A percentile compares a stretch with the other conserved stretches of the same genome.
phyloP scores from a whole-genome alignment of 2,888 invertebrate genomes.

The Lamellibrachia columna region DNA sequence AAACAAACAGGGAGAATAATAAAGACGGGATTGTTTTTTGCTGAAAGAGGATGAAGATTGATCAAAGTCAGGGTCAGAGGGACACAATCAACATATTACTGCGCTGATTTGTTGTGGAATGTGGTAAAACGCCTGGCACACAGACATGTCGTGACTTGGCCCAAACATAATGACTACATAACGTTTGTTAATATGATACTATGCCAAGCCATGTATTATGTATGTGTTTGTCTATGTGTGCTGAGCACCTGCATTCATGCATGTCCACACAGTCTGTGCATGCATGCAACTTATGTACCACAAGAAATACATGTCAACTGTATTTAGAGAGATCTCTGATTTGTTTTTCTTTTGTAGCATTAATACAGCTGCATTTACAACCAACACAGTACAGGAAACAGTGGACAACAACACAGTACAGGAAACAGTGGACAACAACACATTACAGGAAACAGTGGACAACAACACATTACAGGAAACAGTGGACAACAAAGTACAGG shows the following conservation, averaged over 20 bases:
- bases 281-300: neutral
- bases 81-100: neutral
- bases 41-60: neutral
- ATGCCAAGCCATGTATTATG: neutral
- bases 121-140: neutral
- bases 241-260: neutral
- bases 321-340: neutral
- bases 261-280: neutral
- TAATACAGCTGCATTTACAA: neutral
- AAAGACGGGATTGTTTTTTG: neutral
- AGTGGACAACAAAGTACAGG: too few species aligned
- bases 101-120: neutral
- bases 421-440: too few species aligned
- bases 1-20: conserved; percentile 1
- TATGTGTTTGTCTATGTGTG: neutral
- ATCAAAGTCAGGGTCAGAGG: too few species aligned
- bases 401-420: neutral
- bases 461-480: too few species aligned
- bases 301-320: neutral
- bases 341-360: neutral
- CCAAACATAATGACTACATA: neutral
- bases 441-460: too few species aligned
- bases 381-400: neutral
- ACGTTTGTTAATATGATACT: neutral
- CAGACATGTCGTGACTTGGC: neutral